Conservation (phyloP, 2,797 vertebrate genomes). For the Phalanger gymnotis region DNA sequence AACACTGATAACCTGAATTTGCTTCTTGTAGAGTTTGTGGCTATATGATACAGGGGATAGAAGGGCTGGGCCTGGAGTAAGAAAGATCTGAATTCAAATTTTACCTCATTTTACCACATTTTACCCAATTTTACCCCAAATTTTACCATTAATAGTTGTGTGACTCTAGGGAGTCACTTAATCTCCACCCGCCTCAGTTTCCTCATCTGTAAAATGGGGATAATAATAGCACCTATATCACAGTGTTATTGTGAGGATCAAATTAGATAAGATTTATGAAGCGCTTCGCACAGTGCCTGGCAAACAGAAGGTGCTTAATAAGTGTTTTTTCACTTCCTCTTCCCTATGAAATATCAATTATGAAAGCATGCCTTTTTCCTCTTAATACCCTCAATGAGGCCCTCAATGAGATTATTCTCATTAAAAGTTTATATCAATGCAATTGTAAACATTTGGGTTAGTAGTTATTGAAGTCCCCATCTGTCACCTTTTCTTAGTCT, state of each 20-base stretch:
- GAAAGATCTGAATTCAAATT: not conserved
- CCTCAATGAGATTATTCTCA: not conserved
- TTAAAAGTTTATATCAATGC: not conserved
- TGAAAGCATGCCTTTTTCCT: not conserved
- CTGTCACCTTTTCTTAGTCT: not conserved
- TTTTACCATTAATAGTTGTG: not conserved
- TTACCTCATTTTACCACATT: too few relatives aligned
- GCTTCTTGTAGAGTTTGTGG: not conserved
- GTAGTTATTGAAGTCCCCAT: not conserved
- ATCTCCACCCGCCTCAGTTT: not conserved
- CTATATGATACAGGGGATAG: not conserved
- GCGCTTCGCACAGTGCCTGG: not conserved
- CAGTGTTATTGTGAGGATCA: not conserved
- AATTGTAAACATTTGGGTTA: not conserved
- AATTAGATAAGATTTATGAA: not conserved
- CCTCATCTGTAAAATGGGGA: not conserved
- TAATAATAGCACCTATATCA: not conserved
- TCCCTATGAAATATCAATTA: not conserved
- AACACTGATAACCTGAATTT: not conserved
- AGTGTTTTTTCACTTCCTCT: not conserved
- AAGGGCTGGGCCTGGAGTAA: not conserved
- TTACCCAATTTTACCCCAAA: too few relatives aligned
- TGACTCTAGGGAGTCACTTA: not conserved
- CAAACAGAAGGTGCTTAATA: not conserved
- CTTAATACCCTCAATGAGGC: not conserved